Base-by-base conservation (phyloP, 2,888 invertebrate genomes). In the Pammene fasciana region DNA sequence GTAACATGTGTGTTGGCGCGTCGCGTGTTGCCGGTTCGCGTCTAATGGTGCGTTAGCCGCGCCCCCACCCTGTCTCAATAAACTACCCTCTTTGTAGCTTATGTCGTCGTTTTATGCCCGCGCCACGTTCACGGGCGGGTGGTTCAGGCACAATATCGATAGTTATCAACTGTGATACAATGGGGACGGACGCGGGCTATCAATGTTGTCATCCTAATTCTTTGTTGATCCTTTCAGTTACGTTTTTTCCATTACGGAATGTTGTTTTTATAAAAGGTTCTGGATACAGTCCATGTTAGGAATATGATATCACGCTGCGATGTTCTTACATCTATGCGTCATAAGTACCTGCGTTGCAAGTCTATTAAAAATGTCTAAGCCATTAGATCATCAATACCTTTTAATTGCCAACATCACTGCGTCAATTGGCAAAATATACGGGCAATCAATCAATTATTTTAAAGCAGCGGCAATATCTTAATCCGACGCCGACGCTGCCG, bases 41-140 rank as follows among this genome's bases (percentile, higher is more conserved):
- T 78, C 89, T 92, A 92, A 92, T 92, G 91, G 90, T 86, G 90
- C 90, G 90, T 89, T 86, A 81, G 79, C 76, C 67, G 64, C 75
- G 54, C 78, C 72, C 75, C 75, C 70, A 71, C 71, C 75, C 72
- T 75, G 77, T 77, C 79, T 79, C 83, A 76, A 81, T 82, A 84
- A 82, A 82, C 84, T 84, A 83, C 86, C 86, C 87, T 82, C 84
- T 82, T 82, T 80, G 81, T 80, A 81, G 81, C 82, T 81, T 78
- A 81, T 77, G 77, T 80, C 73, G 73, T 70, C 79, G 80, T 80
- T 80, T 80, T 79, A 81, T 79, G 78, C 77, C 75, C n/a, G n/a
- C n/a, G n/a, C 76, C 74, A 75, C 74, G 75, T 76, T 74, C 76
- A 79, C 75, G 70, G 68, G 43, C 68, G 65, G 59, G 41, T 65